Percentiles rank a stretch among this genome's conserved stretches.
These are phyloP conservation scores for Caloenas nicobarica DNA, from an alignment of 2,113 vertebrate genomes.

Conservation along the genomic window DNA sequence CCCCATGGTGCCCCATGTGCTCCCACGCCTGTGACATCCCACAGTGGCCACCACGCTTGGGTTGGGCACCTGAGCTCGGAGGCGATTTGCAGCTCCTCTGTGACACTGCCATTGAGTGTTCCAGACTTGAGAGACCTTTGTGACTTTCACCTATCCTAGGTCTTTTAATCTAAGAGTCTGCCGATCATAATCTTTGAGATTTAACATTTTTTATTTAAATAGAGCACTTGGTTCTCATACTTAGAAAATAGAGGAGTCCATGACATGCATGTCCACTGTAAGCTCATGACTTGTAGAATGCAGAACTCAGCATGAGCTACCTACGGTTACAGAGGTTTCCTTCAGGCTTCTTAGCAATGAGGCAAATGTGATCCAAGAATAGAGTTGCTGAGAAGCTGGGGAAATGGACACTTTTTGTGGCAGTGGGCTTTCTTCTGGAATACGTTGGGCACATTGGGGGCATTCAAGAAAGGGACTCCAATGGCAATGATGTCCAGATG, in stretches of 20 bases:
- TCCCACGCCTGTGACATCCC: background rate
- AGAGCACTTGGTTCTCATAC: background rate
- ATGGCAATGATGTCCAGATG: background rate
- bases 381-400: fast-evolving
- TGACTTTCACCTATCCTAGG: background rate
- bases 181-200: background rate
- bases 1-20: fast-evolving
- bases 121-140: background rate
- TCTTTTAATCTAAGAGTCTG: background rate
- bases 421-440: background rate
- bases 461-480: background rate
- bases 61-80: background rate
- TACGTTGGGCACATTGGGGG: background rate
- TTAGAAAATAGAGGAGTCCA: background rate
- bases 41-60: background rate
- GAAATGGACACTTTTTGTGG: background rate
- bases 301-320: background rate
- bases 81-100: background rate
- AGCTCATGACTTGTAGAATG: background rate
- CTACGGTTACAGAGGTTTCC: background rate
- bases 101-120: fast-evolving
- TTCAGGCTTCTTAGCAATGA: background rate
- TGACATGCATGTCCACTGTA: background rate
- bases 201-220: background rate
- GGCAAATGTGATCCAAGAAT: background rate